These are phyloP conservation scores for Syngnathus typhle DNA, from an alignment of 2,113 vertebrate genomes.

Conservation along the genomic window DNA sequence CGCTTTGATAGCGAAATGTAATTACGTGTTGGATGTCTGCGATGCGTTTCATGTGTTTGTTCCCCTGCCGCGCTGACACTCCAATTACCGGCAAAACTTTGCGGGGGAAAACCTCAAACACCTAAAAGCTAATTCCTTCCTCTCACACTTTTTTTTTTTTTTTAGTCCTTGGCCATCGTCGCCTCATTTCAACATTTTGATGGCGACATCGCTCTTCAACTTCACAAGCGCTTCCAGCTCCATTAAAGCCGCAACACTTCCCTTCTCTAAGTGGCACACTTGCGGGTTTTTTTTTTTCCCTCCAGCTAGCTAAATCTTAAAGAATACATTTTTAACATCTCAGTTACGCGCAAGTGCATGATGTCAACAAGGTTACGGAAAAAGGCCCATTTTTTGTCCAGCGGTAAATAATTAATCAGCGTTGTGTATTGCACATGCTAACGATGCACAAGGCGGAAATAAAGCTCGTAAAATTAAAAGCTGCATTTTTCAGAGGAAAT, in stretches of 20 bases:
- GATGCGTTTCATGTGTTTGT: conserved; percentile 47
- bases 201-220: conserved; percentile 14
- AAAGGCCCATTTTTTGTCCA: not conserved
- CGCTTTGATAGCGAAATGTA: conserved; percentile 61
- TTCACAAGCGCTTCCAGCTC: conserved; percentile 12
- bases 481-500: not conserved
- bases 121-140: conserved; percentile 47
- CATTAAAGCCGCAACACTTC: conserved; percentile 12
- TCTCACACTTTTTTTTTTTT: not conserved
- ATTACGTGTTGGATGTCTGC: conserved; percentile 55
- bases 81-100: conserved; percentile 63
- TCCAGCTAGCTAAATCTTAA: not conserved
- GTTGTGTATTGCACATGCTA: conserved; percentile 9
- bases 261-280: conserved; percentile 7
- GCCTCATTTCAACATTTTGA: conserved; percentile 7
- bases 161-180: not conserved
- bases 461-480: not conserved
- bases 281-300: not conserved
- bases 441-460: conserved; percentile 6
- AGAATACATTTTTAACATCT: not conserved
- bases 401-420: conserved; percentile 28
- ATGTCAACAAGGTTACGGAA: not conserved
- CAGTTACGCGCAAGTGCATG: not conserved
- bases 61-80: conserved; percentile 53
- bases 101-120: conserved; percentile 54